Conservation (phyloP, 1,140 invertebrate genomes). For the Solen grandis region DNA sequence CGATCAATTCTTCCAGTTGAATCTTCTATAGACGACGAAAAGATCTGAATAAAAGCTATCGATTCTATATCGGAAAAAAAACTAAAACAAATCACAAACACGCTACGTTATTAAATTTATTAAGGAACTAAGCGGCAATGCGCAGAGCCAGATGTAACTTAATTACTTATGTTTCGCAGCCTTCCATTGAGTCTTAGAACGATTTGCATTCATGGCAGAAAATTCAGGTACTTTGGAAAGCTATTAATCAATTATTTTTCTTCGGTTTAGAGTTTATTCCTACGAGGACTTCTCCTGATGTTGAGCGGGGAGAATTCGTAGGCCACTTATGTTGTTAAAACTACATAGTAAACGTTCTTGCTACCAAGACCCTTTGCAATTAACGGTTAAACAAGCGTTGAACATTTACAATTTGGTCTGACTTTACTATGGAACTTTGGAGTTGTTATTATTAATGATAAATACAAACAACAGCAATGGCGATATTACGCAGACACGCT, state of each 20-base stretch:
- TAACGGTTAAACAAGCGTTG: too few relatives aligned
- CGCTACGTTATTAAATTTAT: constrained; percentile 32
- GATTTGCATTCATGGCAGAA: constrained; percentile 9
- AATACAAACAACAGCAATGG: too few relatives aligned
- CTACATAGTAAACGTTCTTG: too few relatives aligned
- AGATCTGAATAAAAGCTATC: constrained; percentile 1
- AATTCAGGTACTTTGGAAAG: neutral
- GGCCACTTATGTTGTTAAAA: too few relatives aligned
- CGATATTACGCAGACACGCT: too few relatives aligned
- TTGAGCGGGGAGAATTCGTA: too few relatives aligned
- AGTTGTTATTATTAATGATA: too few relatives aligned
- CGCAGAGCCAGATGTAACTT: constrained; percentile 31
- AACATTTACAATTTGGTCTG: too few relatives aligned
- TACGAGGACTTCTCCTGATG: too few relatives aligned
- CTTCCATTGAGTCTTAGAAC: constrained; percentile 24
- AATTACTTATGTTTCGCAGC: constrained; percentile 20
- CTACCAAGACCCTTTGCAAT: too few relatives aligned
- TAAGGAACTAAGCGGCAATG: neutral
- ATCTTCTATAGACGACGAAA: constrained; percentile 32
- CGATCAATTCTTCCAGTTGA: constrained; percentile 39
- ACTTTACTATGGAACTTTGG: too few relatives aligned
- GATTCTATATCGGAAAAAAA: neutral
- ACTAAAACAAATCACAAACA: neutral
- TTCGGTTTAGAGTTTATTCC: neutral
- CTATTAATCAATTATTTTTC: constrained; percentile 30